Percentiles rank a stretch among this genome's conserved stretches.
Evolutionary conservation across 2,888 invertebrate genomes (phyloP).

Genomic region (Germaria angustata): DNA sequence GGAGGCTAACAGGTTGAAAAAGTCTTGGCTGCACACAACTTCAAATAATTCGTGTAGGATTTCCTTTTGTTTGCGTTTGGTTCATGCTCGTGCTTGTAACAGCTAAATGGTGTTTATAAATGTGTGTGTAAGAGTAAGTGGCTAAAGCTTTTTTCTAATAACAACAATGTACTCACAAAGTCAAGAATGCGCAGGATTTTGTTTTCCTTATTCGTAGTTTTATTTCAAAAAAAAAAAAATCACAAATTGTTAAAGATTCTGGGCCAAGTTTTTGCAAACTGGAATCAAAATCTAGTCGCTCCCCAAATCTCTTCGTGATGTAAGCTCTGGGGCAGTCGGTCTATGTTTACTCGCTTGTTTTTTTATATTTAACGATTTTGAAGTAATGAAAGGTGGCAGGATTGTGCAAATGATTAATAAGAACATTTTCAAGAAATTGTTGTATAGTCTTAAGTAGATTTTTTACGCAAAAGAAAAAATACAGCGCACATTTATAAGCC

Average conservation of each 20-base stretch:
- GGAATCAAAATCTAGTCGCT: slow-evolving; percentile 72
- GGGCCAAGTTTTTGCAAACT: slow-evolving; percentile 55
- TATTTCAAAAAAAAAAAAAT: slow-evolving; percentile 28
- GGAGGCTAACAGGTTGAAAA: background rate
- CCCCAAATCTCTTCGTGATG: slow-evolving; percentile 79
- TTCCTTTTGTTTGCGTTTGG: background rate
- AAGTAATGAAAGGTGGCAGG: slow-evolving; percentile 50
- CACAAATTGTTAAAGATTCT: slow-evolving; percentile 46
- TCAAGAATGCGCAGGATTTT: slow-evolving; percentile 61
- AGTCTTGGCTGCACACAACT: slow-evolving; percentile 24
- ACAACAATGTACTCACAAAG: background rate
- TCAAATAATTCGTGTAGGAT: slow-evolving; percentile 34
- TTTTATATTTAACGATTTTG: slow-evolving; percentile 68
- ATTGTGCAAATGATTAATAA: slow-evolving; percentile 60
- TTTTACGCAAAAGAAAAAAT: slow-evolving; percentile 33
- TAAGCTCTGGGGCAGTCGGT: slow-evolving; percentile 79
- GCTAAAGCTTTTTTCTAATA: slow-evolving; percentile 38
- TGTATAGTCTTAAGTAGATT: slow-evolving; percentile 60
- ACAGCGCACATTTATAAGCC: slow-evolving; percentile 15
- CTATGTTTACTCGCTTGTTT: slow-evolving; percentile 76
- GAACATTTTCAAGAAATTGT: background rate
- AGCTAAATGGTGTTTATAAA: slow-evolving; percentile 2
- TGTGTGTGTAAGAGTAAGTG: slow-evolving; percentile 65
- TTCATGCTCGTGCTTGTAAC: background rate
- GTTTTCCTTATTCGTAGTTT: slow-evolving; percentile 51